phyloP scores from a whole-genome alignment of 2,797 vertebrate species.

The Myotis pilosus region DNA sequence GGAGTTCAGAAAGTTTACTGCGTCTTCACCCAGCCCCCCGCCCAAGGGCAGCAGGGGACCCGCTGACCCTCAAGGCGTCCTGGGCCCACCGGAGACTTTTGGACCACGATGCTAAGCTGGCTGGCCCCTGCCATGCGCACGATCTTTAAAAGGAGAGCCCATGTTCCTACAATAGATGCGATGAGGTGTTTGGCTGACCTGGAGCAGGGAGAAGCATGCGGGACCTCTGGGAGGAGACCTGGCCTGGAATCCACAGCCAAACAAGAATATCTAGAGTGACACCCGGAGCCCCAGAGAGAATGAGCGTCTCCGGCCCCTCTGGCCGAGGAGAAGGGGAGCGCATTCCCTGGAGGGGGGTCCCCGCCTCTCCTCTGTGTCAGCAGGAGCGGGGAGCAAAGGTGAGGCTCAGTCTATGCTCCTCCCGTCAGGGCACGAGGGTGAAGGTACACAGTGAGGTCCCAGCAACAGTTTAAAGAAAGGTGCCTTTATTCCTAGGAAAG shows the following conservation, averaged over 20 bases:
- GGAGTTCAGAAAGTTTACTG: neutral
- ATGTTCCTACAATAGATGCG: fast-evolving
- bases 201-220: no score
- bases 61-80: fast-evolving
- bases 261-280: neutral
- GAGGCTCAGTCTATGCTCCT: fast-evolving
- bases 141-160: neutral
- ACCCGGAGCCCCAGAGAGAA: no score
- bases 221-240: neutral
- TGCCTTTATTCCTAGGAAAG: neutral
- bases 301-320: no score
- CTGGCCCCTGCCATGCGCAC: fast-evolving
- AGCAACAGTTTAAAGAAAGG: neutral
- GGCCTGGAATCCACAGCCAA: fast-evolving
- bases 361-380: neutral
- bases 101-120: fast-evolving
- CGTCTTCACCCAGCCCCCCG: fast-evolving
- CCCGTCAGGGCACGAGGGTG: neutral
- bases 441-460: neutral
- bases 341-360: fast-evolving
- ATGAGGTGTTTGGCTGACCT: fast-evolving
- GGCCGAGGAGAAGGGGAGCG: fast-evolving
- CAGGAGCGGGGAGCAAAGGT: neutral
- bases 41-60: neutral
- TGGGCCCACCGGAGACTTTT: neutral